phyloP scores from a whole-genome alignment of 2,888 invertebrate genomes.

The Cetonia aurata region DNA sequence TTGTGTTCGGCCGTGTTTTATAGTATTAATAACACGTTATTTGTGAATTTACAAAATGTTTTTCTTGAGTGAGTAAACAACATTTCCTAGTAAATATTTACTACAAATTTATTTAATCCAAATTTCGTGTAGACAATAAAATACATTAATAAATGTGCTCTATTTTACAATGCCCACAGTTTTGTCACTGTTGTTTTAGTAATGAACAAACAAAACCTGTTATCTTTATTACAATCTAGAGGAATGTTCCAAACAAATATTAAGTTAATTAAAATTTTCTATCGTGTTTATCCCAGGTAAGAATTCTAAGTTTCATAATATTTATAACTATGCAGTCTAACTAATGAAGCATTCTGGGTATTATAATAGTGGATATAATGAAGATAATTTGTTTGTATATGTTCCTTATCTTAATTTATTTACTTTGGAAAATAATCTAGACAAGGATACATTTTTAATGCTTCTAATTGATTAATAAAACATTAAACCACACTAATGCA shows the following conservation, averaged over 20 bases:
- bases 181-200: neutral
- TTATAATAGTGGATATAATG: too few species aligned
- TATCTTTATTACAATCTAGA: neutral
- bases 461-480: neutral
- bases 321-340: neutral
- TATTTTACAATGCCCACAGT: neutral
- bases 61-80: too few species aligned
- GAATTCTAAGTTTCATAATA: neutral
- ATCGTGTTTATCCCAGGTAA: neutral
- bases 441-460: neutral
- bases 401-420: too few species aligned
- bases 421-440: neutral
- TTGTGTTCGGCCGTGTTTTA: too few species aligned
- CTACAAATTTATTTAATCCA: too few species aligned
- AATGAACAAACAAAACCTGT: neutral
- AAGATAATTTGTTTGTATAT: too few species aligned
- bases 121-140: too few species aligned
- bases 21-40: too few species aligned
- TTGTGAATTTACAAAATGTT: too few species aligned
- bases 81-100: too few species aligned
- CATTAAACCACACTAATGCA: neutral
- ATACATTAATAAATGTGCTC: too few species aligned
- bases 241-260: neutral
- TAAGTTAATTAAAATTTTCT: neutral
- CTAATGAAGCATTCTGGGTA: too few species aligned